Percentiles rank a stretch among this genome's conserved stretches.
Conservation (phyloP, 35 echinoderm and acorn worm genomes). For the Heliocidaris erythrogramma region DNA sequence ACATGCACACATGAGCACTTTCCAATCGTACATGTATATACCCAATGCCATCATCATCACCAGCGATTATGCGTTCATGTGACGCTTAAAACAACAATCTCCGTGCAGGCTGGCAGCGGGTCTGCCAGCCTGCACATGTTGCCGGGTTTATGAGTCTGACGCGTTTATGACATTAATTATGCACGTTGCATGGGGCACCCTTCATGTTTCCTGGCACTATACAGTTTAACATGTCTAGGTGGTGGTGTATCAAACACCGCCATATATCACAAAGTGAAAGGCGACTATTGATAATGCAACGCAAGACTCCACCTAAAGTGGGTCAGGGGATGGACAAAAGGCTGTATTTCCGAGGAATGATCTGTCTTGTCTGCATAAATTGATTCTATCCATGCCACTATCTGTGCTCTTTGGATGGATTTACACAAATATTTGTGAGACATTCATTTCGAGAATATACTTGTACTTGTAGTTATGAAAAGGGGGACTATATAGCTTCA, state of each 20-base stretch:
- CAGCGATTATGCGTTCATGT: neutral
- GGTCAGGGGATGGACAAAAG: no score
- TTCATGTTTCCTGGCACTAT: neutral
- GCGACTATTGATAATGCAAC: neutral
- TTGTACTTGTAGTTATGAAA: no score
- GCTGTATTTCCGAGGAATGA: no score
- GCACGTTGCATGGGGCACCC: neutral
- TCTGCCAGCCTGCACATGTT: neutral
- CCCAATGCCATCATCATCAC: neutral
- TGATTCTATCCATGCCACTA: no score
- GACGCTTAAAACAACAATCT: neutral
- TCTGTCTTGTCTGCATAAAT: no score
- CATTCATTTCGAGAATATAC: no score
- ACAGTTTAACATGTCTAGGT: conserved; percentile 10
- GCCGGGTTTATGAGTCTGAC: conserved; percentile 7
- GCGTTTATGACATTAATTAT: conserved; percentile 12
- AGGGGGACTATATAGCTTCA: no score
- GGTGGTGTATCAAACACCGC: neutral
- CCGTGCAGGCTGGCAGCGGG: neutral
- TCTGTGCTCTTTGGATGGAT: no score
- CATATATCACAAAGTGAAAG: neutral
- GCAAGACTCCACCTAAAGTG: neutral
- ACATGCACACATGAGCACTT: conserved; percentile 9
- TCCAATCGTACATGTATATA: neutral
- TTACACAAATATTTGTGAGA: no score